phyloP scores from a whole-genome alignment of 2,888 invertebrate species.

The Pristionchus entomophagus region DNA sequence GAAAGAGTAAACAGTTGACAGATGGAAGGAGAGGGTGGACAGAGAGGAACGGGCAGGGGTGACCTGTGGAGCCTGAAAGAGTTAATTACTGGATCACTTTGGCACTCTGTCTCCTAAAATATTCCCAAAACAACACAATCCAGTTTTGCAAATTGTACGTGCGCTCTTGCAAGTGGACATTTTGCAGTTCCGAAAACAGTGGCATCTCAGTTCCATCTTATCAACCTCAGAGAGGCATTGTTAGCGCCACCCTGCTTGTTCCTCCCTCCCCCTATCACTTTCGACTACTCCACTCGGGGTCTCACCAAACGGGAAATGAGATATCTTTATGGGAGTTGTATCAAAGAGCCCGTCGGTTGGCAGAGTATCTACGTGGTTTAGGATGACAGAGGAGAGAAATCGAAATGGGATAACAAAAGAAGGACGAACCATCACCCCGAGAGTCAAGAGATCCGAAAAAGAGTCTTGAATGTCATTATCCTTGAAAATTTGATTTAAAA shows the following conservation, averaged over 20 bases:
- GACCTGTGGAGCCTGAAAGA: not conserved
- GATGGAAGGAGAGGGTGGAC: not conserved
- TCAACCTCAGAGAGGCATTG: not conserved
- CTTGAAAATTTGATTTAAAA: not conserved
- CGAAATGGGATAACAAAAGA: not conserved
- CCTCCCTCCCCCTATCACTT: not conserved
- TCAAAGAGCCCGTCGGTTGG: not conserved
- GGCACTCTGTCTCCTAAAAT: too few relatives aligned
- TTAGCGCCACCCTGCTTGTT: not conserved
- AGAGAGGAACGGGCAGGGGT: not conserved
- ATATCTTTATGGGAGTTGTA: slow-evolving; percentile 35
- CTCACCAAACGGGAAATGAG: slow-evolving; percentile 27
- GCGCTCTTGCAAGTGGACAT: too few relatives aligned
- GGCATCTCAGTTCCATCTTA: too few relatives aligned
- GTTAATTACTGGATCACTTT: not conserved
- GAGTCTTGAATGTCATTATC: not conserved
- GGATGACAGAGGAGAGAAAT: not conserved
- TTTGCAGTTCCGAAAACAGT: too few relatives aligned
- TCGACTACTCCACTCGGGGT: not conserved
- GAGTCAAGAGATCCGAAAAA: not conserved
- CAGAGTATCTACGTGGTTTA: not conserved
- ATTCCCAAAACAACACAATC: too few relatives aligned
- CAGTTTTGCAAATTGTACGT: too few relatives aligned
- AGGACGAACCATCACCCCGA: not conserved
- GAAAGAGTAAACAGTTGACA: slow-evolving; percentile 39